Evolutionary conservation across 2,888 invertebrate genomes (phyloP), one percentile per base, ranked within the genome.

Genomic region (Athetis lepigone): DNA sequence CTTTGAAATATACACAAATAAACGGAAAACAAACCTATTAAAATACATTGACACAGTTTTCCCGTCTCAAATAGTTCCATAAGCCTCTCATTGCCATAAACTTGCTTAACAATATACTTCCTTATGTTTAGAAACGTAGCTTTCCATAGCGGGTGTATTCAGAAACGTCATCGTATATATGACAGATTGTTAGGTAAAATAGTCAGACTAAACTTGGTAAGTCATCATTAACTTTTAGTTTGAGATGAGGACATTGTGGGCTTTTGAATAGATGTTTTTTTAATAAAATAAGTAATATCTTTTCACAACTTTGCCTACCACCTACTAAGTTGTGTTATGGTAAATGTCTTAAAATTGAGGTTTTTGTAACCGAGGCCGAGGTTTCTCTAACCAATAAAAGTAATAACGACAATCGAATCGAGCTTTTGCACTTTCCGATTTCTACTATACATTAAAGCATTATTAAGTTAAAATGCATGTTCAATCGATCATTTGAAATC

Each of bases 21-120:
- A 11, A 33, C 2, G 13, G 13, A 33, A 13, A 33, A 33, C 11
- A 33, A 33, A 1, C 13, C 4, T 33, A 4, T 3, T 4, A 33
- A 33, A 50, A 16, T 1, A 40, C 36, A 27, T 60, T 43, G 56
- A 63, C 66, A 39, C 77, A 71, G 65, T 69, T 79, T 68, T 52
- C 46, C 23, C 25, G 19, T 45, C 33, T 18, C 16, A 39, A 55
- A 23, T 75, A 80, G 71, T 71, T 70, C 54, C 63, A 54, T 77
- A 77, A 75, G 70, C 68, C 49, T 71, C 51, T 66, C 49, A 69
- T 70, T 75, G 70, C 75, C 79, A 80, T 80, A 70, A 33, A 66
- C 36, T 47, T 67, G 58, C 70, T 65, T 70, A 67, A 51, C 1
- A 70, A 37, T 40, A 46, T 59, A 77, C 66, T 81, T 81, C 68